Conservation (phyloP, 2,797 vertebrate genomes). For the Eremophila alpestris region DNA sequence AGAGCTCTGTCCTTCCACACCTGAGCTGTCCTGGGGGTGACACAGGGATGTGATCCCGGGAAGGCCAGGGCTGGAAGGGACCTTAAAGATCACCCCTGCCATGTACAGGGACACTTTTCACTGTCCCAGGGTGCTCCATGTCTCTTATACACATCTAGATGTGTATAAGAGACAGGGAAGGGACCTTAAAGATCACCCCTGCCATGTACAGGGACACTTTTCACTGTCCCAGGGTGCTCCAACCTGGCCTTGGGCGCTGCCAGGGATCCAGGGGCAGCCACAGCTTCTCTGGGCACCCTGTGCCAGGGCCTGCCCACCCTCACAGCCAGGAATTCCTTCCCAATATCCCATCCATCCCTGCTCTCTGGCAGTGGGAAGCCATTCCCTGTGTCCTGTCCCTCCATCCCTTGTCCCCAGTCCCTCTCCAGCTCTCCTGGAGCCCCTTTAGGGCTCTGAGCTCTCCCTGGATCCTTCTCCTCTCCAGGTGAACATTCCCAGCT, state of each 20-base stretch:
- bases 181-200: accelerated
- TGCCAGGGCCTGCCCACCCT: accelerated
- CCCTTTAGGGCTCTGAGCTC: background rate
- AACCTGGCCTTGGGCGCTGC: accelerated
- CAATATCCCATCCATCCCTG: background rate
- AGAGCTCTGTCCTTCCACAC: background rate
- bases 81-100: accelerated
- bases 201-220: background rate
- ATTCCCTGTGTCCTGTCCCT: background rate
- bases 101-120: background rate
- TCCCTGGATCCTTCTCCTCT: background rate
- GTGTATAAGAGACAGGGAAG: too few relatives aligned
- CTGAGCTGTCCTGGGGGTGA: background rate
- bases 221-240: accelerated
- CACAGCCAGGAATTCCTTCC: accelerated
- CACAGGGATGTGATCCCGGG: background rate
- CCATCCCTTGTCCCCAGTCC: background rate
- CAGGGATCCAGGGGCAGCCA: background rate
- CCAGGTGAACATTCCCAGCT: accelerated
- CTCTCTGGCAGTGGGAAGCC: background rate
- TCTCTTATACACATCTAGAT: too few relatives aligned
- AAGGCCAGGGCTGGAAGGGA: background rate
- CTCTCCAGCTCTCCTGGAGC: background rate
- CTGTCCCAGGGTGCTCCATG: accelerated
- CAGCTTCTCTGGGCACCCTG: background rate